Evolutionary conservation across 2,797 vertebrate species (phyloP).

Genomic region (Malurus leucopterus): DNA sequence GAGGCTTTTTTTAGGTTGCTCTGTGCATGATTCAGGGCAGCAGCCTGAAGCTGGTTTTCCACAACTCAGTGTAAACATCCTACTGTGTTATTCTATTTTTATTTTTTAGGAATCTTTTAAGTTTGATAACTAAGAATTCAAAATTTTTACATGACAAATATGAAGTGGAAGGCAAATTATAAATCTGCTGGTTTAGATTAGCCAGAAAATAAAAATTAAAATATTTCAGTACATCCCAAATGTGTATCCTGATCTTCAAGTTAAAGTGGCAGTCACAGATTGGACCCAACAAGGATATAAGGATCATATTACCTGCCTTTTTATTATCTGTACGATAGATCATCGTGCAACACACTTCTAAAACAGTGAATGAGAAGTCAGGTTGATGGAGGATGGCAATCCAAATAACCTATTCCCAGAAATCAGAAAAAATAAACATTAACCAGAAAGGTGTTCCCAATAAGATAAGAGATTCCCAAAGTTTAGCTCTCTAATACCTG

Average conservation of each 20-base stretch:
- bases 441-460: not conserved
- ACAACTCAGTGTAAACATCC: not conserved
- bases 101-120: not conserved
- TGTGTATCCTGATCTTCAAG: not conserved
- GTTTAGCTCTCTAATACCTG: not conserved
- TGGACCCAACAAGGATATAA: not conserved
- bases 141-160: not conserved
- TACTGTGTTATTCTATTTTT: not conserved
- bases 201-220: not conserved
- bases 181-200: not conserved
- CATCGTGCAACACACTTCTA: not conserved
- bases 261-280: not conserved
- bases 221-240: not conserved
- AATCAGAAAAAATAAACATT: not conserved
- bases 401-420: not conserved
- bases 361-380: not conserved
- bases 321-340: not conserved
- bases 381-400: not conserved
- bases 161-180: not conserved
- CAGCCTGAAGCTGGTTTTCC: not conserved
- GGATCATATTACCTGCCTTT: not conserved
- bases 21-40: not conserved
- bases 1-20: slow-evolving; percentile 5
- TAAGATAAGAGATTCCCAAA: not conserved
- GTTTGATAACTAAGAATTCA: not conserved